Evolutionary conservation across 2,888 invertebrate species (phyloP), one percentile per base, ranked within the genome.

Genomic region (Fissipunctia ypsillon): DNA sequence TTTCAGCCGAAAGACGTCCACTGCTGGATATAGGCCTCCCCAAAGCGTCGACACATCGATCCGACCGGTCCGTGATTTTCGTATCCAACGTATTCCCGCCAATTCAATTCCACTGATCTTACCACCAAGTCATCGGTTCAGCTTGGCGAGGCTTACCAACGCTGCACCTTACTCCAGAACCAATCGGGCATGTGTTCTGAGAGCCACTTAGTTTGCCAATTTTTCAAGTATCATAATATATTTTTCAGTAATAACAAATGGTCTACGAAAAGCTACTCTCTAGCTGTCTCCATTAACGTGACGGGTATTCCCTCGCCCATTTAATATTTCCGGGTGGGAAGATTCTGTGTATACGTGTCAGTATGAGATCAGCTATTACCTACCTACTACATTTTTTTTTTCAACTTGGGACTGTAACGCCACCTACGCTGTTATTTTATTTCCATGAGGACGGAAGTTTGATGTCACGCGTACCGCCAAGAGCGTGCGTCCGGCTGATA

Each of bases 401-500:
- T 25, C 35, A 68, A 73, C 73, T 67, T 76, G 71, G 85, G 84
- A 84, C 66, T 72, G 70, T 85, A 86, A 80, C 81, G 61, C 84
- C 77, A 60, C 89, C 90, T 80, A 89, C 90, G 79, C 80, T 69
- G 71, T 73, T 76, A 79, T 84, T 83, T 74, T 76, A 80, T 84
- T 84, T 80, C 81, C 83, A 84, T 84, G 77, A 81, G 74, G 80
- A 83, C 90, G 92, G 93, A 91, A 88, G 86, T 78, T 75, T 77
- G 79, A 78, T 66, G 77, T 81, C 85, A 88, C 87, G 78, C 86
- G 83, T 79, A 82, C 87, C 77, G 81, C 87, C 90, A 92, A 87
- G 90, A 90, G 88, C 88, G 84, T 84, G 85, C 91, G 83, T 93
- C 93, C 93, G 89, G 88, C 81, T 83, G 93, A 93, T 93, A 93